Evolutionary conservation across 1,140 invertebrate species (phyloP).

Genomic region (Eriocheir sinensis): DNA sequence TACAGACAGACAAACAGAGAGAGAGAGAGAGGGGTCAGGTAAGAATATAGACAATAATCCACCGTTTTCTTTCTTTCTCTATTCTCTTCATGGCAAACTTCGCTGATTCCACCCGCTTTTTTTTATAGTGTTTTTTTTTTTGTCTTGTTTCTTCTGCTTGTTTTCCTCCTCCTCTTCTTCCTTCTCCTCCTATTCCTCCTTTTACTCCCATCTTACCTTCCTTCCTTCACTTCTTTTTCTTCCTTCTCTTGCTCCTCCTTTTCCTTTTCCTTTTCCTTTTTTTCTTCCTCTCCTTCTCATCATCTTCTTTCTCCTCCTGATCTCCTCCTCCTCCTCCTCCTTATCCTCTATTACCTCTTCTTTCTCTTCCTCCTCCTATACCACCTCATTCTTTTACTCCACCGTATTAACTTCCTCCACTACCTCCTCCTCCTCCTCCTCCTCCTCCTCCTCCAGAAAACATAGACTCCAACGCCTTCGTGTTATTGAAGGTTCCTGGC

Average conservation of each 20-base stretch:
- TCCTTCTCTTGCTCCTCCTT: background rate
- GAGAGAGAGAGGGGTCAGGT: background rate
- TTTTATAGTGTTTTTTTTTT: background rate
- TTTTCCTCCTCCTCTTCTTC: background rate
- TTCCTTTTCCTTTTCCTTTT: background rate
- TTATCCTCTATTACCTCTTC: background rate
- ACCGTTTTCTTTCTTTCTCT: background rate
- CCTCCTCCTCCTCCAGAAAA: background rate
- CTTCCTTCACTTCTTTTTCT: background rate
- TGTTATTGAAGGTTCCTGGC: too few relatives aligned
- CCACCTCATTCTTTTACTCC: background rate
- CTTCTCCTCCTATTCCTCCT: background rate
- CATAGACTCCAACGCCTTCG: background rate
- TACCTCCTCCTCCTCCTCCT: background rate
- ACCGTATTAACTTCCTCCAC: background rate
- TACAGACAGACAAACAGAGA: too few relatives aligned
- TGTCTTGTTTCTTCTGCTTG: background rate
- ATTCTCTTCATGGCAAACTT: too few relatives aligned
- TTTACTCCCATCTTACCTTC: background rate
- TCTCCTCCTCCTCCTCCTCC: background rate
- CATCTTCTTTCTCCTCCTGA: too few relatives aligned
- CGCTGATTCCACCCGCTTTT: background rate
- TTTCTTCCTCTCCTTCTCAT: background rate
- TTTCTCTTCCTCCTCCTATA: background rate
- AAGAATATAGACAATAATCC: background rate